A percentile compares a stretch with the other conserved stretches of the same genome.
Evolutionary conservation across 2,797 vertebrate genomes (phyloP).

Genomic region (Steatocranus sp.): DNA sequence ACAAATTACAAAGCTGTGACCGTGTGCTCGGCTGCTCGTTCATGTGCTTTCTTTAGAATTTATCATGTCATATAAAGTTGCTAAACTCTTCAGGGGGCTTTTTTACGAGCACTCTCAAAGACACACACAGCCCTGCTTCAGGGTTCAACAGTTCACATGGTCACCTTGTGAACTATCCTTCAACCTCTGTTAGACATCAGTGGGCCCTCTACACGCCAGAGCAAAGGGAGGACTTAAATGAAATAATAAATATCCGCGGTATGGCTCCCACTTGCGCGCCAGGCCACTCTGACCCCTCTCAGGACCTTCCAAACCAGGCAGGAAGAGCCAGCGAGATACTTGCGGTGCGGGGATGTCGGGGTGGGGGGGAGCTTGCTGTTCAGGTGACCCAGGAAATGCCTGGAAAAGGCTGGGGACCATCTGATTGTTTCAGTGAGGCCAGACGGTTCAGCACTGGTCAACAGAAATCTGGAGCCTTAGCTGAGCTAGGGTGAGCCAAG

Average conservation of each 20-base stretch:
- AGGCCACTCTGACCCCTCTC: slow-evolving; percentile 71
- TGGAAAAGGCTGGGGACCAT: slow-evolving; percentile 63
- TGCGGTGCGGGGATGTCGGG: slow-evolving; percentile 41
- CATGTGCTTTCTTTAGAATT: slow-evolving; percentile 37
- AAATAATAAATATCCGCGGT: slow-evolving; percentile 78
- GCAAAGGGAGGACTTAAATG: slow-evolving; percentile 67
- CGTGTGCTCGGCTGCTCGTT: slow-evolving; percentile 28
- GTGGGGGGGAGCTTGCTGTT: slow-evolving; percentile 30
- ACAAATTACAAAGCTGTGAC: slow-evolving; percentile 44
- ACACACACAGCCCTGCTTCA: slow-evolving; percentile 16
- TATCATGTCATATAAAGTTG: slow-evolving; percentile 60
- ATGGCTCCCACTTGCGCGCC: slow-evolving; percentile 64
- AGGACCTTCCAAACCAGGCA: slow-evolving; percentile 63
- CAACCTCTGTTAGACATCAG: slow-evolving; percentile 59
- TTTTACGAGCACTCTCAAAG: slow-evolving; percentile 35
- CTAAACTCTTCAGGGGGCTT: slow-evolving; percentile 54
- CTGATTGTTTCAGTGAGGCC: slow-evolving; percentile 48
- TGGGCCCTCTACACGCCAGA: slow-evolving; percentile 53
- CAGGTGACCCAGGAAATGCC: slow-evolving; percentile 77
- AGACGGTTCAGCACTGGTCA: slow-evolving; percentile 51
- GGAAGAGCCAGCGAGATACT: slow-evolving; percentile 47
- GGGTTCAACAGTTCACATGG: slow-evolving; percentile 69
- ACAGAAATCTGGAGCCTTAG: slow-evolving; percentile 35
- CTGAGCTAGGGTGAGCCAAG: slow-evolving; percentile 42
- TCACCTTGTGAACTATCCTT: slow-evolving; percentile 65